These are phyloP conservation scores for Amyelois transitella DNA, from an alignment of 1,140 invertebrate genomes.

Conservation along the genomic window DNA sequence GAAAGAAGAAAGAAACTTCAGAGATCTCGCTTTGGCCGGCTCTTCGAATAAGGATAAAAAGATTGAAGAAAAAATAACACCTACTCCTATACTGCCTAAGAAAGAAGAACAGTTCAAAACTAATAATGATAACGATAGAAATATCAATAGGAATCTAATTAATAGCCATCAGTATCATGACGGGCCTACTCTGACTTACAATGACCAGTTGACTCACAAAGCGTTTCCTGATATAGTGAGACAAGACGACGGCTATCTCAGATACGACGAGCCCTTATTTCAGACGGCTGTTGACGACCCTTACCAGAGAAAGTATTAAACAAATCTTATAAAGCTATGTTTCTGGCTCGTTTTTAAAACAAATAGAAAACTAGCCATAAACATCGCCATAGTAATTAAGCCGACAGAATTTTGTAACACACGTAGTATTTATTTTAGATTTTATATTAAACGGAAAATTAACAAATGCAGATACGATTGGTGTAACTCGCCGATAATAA, in stretches of 20 bases:
- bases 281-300: conserved; percentile 61
- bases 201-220: conserved; percentile 52
- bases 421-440: conserved; percentile 19
- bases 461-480: conserved; percentile 26
- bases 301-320: conserved; percentile 62
- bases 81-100: conserved; percentile 53
- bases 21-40: conserved; percentile 57
- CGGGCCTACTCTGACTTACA: conserved; percentile 33
- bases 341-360: conserved; percentile 19
- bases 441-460: conserved; percentile 9
- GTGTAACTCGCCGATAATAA: conserved; percentile 59
- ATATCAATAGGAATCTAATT: conserved; percentile 49
- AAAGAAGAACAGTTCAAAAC: conserved; percentile 56
- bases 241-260: conserved; percentile 53
- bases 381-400: conserved; percentile 5
- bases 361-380: conserved; percentile 23
- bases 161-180: conserved; percentile 73
- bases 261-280: conserved; percentile 66
- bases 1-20: conserved; percentile 66
- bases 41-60: conserved; percentile 62
- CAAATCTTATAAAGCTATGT: conserved; percentile 6
- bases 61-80: conserved; percentile 63
- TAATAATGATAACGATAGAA: conserved; percentile 26
- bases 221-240: conserved; percentile 49
- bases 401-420: neutral